Base-by-base conservation (phyloP, 2,797 vertebrate genomes). In the Thripadectes ignobilis region DNA sequence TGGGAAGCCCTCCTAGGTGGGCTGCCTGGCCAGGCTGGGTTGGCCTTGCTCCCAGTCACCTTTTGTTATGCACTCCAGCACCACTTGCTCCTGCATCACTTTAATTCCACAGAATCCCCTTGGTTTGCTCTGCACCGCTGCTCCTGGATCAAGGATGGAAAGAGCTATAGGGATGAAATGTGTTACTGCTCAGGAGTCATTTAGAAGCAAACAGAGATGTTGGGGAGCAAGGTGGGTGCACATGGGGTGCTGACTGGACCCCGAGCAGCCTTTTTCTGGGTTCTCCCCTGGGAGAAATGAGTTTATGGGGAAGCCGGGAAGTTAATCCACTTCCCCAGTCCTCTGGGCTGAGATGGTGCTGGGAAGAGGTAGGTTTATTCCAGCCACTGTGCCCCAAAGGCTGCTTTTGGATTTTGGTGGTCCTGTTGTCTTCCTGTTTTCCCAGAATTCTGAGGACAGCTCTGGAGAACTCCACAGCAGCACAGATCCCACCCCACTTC, bases 101-200 rank as follows among this genome's bases (percentile, higher is more conserved):
- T 55, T 34, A 30, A 23, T 36, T 77, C 46, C 12, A 23, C 7
- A 4, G 66, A 20, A 65, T 91, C 61, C 66, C 54, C 49, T 26
- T 19, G 0, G 16, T 30, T 77, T 10, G 5, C 41, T 52, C 5
- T 5, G 4, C 45, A 10, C 32, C 34, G 0, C 52, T 65, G 7
- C 27, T 55, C 15, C 34, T 58, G 86, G 23, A 10, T 29, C 0
- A 2, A 62, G 51, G 13, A 18, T 0, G 0, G 26, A 16, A 16
- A 32, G 59, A 62, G 26, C 39, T 27, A 20, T n/a, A 7, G 58
- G 58, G 34, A 10, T 29, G 46, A 36, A 75, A 43, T 2, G 5
- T 12, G 2, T 45, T 21, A 3, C 8, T 11, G 32, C 16, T 45
- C 5, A 7, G 10, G 32, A 45, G 14, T n/a, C 9, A 4, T 15